Evolutionary conservation across 2,113 vertebrate species (phyloP), one percentile per base, ranked within the genome.

Genomic region (Dascyllus trimaculatus): DNA sequence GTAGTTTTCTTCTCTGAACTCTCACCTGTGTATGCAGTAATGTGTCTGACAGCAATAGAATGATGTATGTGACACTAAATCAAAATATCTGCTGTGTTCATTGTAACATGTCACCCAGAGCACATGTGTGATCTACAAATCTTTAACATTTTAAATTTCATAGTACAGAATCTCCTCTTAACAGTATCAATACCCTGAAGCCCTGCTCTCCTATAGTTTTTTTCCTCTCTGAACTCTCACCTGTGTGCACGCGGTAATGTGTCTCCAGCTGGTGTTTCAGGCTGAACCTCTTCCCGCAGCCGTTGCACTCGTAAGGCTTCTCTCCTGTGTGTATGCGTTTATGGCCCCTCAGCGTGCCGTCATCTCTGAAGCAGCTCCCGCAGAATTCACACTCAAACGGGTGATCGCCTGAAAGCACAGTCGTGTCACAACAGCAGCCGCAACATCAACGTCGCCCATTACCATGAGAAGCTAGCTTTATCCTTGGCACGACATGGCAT

Each of bases 231-330:
- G 77, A 26, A n/a, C 63, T 45, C 93, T 89, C 76, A 99, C 98
- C 98, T 95, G 98, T 99, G 83, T 99, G 98, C 51, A 99, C 96
- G 8, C 98, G 94, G 85, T 99, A 99, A 95, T 99, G 98, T 4
- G 98, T 99, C 96, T 99, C 98, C 84, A 99, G 95, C 95, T 99
- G 98, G 92, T 99, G 98, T 88, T 99, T 99, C 74, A 99, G 97
- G 93, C 98, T 99, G 94, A 99, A 99, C 91, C 97, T 97, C 93
- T 99, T 99, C 80, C 98, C 98, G 0, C 98, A 99, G 90, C 98
- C 97, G 0, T 99, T 99, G 90, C 97, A 98, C 81, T 98, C 97
- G 0, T 98, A 98, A 67, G 97, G 97, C 53, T 98, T 98, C 93
- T 98, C 97, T 17, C 97, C 96, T 0, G 96, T 97, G 93, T 98